Evolutionary conservation across 2,888 invertebrate species (phyloP), one percentile per base, ranked within the genome.

Genomic region (Agrochola lychnidis): DNA sequence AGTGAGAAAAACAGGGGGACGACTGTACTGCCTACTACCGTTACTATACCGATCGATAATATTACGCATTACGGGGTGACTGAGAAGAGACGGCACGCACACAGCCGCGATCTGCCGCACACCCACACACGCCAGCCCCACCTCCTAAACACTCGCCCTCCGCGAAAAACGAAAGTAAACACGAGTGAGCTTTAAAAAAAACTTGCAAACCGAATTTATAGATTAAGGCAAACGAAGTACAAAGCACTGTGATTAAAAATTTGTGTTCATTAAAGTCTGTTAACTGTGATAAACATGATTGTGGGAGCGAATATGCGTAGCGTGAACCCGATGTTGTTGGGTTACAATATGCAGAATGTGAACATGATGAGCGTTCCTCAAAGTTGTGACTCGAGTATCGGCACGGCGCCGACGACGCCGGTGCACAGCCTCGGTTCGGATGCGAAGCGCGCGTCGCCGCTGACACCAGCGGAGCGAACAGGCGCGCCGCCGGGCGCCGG

Each of bases 1-100:
- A 88, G 81, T 90, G 91, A 93, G 93, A 93, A 93, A 94, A 93
- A 92, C 92, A 92, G 91, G 92, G 91, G 92, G 91, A 89, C 86
- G 73, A 66, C 88, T 80, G 76, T 76, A 77, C 87, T 81, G 92
- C 90, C 90, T 94, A 93, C 93, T 90, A 93, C 94, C 92, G 94
- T 94, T 95, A 95, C 93, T 96, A 96, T 95, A 90, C 92, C 94
- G 96, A 97, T 97, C 97, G 96, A 97, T 97, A 97, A 92, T 95
- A 96, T 95, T 96, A 97, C 97, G 97, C 96, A 95, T 96, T 96
- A 96, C 94, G 92, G 92, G 91, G 91, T 92, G 93, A 92, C 94
- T 92, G 92, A 91, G 92, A 91, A 89, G 92, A 91, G 89, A 86
- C 86, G 84, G 76, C 69, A 87, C 91, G 91, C 93, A 91, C 94